phyloP scores from a whole-genome alignment of 2,797 vertebrate species.

The Oreonectes daqikongensis region DNA sequence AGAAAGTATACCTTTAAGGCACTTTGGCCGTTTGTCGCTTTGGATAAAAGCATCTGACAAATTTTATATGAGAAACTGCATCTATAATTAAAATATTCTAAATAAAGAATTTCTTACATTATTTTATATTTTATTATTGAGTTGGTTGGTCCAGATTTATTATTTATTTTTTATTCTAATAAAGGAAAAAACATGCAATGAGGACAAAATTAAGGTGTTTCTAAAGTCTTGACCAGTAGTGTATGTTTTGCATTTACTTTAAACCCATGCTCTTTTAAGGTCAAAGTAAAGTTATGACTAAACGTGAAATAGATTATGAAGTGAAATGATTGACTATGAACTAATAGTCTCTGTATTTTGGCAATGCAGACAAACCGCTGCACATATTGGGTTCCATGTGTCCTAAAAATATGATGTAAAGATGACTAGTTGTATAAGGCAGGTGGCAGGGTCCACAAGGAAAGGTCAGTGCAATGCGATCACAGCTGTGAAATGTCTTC shows the following conservation, averaged over 20 bases:
- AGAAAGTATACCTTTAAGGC: too few species aligned
- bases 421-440: slow-evolving; percentile 25
- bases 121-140: too few species aligned
- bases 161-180: too few species aligned
- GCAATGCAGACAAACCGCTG: not conserved
- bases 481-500: slow-evolving; percentile 36
- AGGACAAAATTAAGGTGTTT: not conserved
- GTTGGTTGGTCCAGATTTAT: too few species aligned
- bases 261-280: not conserved
- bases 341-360: not conserved
- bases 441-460: slow-evolving; percentile 6
- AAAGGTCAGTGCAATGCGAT: slow-evolving; percentile 50
- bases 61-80: too few species aligned
- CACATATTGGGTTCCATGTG: slow-evolving; percentile 44
- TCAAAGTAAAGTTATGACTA: not conserved
- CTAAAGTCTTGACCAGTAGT: not conserved
- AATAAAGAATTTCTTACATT: too few species aligned
- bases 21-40: too few species aligned
- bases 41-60: too few species aligned
- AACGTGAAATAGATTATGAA: not conserved
- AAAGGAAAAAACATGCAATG: not conserved
- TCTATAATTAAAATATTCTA: too few species aligned
- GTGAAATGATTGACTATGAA: not conserved
- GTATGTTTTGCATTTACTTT: not conserved
- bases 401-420: slow-evolving; percentile 45